Conservation (phyloP, 2,113 vertebrate genomes). For the Xiphophorus couchianus region DNA sequence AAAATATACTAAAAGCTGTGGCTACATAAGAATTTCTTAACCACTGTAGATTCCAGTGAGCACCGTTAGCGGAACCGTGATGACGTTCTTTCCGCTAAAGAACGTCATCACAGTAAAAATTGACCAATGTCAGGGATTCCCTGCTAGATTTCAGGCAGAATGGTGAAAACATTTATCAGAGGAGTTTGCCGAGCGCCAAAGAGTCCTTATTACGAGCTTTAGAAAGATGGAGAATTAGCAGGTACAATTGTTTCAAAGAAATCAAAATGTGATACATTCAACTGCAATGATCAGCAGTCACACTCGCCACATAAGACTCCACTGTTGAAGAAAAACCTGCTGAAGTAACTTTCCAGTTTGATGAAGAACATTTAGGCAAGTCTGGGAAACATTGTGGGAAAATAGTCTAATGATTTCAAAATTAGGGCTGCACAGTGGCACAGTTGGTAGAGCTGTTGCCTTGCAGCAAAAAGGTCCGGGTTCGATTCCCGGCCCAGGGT, state of each 20-base stretch:
- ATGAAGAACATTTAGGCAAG: not conserved
- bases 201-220: not conserved
- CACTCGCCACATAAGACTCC: not conserved
- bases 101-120: not conserved
- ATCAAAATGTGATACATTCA: not conserved
- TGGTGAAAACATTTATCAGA: slow-evolving; percentile 2
- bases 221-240: not conserved
- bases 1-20: not conserved
- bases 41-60: slow-evolving; percentile 7
- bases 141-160: not conserved
- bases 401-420: slow-evolving; percentile 1
- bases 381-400: not conserved
- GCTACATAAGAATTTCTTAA: slow-evolving; percentile 4
- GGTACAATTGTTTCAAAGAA: not conserved
- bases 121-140: not conserved
- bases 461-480: too few relatives aligned
- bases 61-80: not conserved
- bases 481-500: too few relatives aligned
- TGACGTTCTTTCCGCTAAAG: not conserved
- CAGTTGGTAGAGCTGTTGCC: too few relatives aligned
- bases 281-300: not conserved
- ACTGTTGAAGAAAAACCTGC: not conserved
- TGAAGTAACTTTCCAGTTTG: not conserved
- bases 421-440: not conserved
- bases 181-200: not conserved